These are phyloP conservation scores for Actinemys pallida DNA, from an alignment of 2,113 vertebrate species.

Conservation along the genomic window DNA sequence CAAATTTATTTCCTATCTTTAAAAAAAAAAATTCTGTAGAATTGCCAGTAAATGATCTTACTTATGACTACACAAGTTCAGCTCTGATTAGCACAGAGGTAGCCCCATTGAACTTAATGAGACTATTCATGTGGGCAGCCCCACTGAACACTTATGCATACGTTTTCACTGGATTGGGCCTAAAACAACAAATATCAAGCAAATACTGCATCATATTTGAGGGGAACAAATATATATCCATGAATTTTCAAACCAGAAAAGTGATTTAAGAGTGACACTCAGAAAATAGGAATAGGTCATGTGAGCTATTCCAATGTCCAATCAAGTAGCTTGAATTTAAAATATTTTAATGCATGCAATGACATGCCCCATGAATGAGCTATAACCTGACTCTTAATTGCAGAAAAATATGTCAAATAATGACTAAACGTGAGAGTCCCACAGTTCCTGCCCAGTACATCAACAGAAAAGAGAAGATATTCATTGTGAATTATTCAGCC, in stretches of 20 bases:
- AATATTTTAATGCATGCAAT: background rate
- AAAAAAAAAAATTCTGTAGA: background rate
- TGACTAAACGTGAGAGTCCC: background rate
- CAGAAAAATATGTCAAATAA: background rate
- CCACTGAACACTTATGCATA: no score
- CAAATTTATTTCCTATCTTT: background rate
- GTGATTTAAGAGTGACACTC: background rate
- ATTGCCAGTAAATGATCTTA: background rate
- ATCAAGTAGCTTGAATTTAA: background rate
- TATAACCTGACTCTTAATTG: background rate
- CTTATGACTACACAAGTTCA: background rate
- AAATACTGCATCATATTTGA: background rate
- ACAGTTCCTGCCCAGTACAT: no score
- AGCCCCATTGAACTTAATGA: background rate
- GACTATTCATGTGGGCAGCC: background rate
- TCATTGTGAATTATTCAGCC: background rate
- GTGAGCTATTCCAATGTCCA: background rate
- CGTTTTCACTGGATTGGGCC: no score
- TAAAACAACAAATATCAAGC: no score
- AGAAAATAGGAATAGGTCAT: background rate
- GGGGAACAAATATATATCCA: background rate
- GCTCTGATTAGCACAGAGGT: background rate
- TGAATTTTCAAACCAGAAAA: no score
- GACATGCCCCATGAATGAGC: background rate
- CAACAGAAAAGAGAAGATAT: no score